Base-by-base conservation (phyloP, 2,888 invertebrate genomes). In the Alloscopus bannaensis region DNA sequence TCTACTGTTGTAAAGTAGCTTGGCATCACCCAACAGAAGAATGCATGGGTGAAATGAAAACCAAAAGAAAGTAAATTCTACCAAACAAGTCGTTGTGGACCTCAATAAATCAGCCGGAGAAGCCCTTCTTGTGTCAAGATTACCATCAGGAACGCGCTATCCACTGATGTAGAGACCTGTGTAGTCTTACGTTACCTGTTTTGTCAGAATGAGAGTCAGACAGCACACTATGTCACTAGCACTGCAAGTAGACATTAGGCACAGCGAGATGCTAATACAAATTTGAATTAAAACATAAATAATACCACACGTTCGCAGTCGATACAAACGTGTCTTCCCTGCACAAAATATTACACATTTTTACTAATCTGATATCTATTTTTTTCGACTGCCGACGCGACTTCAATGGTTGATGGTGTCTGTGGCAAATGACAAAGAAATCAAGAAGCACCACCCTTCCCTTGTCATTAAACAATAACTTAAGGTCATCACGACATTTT, bases 111-210 rank as follows among this genome's bases (percentile, higher is more conserved):
- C 73, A 73, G 65, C 31, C 31, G 65, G 73, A 24, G 57, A 73
- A 57, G 73, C 57, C 73, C 64, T 65, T 73, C 73, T 73, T 65
- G 31, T 73, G 73, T 73, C 73, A 65, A 65, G 73, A 73, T 73
- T 65, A 73, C 40, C 55, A 64, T 64, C 73, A 45, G 13, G 36
- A 64, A 18, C 42, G 26, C 36, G 40, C n/a, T 57, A 68, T 69
- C 45, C 59, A 40, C 60, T 40, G 52, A 47, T 8, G 36, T n/a
- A 36, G 36, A 36, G 36, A 36, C 36, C 6, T 8, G 36, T 28
- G 45, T 59, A 47, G 70, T 29, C 31, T 50, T 20, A 57, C 45
- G 20, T 57, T 59, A 59, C 29, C 11, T 59, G 31, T 59, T 42
- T 31, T 16, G 3, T 11, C 29, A 57, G 20, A n/a, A 60, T 28